Percentiles rank a stretch among this genome's conserved stretches.
phyloP scores from a whole-genome alignment of 2,888 invertebrate species.

The Bhutanitis thaidina region DNA sequence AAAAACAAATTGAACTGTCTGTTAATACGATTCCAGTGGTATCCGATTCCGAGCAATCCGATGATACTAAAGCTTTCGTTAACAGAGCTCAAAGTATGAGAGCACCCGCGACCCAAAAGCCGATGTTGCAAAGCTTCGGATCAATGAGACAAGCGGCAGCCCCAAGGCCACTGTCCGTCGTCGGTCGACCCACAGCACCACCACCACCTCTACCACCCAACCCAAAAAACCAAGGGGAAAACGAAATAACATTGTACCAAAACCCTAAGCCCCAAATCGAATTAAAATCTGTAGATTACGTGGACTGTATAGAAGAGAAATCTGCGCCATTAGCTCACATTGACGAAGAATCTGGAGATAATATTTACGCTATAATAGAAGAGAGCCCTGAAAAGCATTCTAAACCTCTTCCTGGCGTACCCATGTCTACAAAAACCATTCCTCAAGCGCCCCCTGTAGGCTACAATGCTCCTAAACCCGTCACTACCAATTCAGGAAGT shows the following conservation, averaged over 20 bases:
- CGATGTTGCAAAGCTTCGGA: conserved; percentile 87
- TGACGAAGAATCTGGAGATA: conserved; percentile 83
- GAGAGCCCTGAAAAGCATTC: conserved; percentile 82
- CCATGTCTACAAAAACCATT: conserved; percentile 47
- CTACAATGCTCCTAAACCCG: conserved; percentile 67
- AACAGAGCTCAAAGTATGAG: conserved; percentile 92
- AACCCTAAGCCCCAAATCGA: conserved; percentile 68
- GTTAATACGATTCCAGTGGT: conserved; percentile 81
- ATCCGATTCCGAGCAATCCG: conserved; percentile 71
- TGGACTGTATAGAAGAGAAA: conserved; percentile 87
- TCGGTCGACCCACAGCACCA: conserved; percentile 86
- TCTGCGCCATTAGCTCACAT: conserved; percentile 82
- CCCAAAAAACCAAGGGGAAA: conserved; percentile 25
- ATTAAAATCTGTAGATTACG: conserved; percentile 80
- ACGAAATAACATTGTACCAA: conserved; percentile 75
- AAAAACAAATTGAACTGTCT: conserved; percentile 82
- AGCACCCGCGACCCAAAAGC: conserved; percentile 77
- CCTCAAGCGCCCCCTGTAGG: conserved; percentile 70
- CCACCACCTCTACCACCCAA: conserved; percentile 87
- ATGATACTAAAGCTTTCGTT: conserved; percentile 80
- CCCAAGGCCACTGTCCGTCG: conserved; percentile 87
- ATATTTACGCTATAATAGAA: conserved; percentile 93
- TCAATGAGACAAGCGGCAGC: conserved; percentile 88
- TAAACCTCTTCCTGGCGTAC: conserved; percentile 58
- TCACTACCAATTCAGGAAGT: conserved; percentile 72